Conservation (phyloP, 2,888 invertebrate genomes). For the Chrysolina americana region DNA sequence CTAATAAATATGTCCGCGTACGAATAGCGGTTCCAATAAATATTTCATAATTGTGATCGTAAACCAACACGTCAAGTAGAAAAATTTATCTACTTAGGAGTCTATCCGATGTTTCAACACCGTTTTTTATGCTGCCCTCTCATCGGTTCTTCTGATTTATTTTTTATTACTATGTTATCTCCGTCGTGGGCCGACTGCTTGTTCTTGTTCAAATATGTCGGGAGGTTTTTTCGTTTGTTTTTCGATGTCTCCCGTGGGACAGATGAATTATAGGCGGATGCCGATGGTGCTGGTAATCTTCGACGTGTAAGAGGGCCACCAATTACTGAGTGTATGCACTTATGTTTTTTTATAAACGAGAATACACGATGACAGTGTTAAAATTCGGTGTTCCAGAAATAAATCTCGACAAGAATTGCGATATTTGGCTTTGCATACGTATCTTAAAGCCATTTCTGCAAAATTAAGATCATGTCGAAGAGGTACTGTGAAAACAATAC, state of each 20-base stretch:
- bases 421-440: too few relatives aligned
- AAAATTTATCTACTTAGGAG: constrained; percentile 59
- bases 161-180: constrained; percentile 44
- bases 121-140: constrained; percentile 49
- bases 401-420: too few relatives aligned
- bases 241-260: not conserved
- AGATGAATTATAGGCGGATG: constrained; percentile 18
- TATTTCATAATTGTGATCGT: constrained; percentile 67
- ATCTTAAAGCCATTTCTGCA: too few relatives aligned
- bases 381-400: too few relatives aligned
- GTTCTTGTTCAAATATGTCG: constrained; percentile 37
- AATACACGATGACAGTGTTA: too few relatives aligned
- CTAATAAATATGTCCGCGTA: constrained; percentile 69
- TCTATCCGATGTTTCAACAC: constrained; percentile 56
- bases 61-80: constrained; percentile 61
- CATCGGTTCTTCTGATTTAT: constrained; percentile 47
- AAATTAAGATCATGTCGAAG: too few relatives aligned
- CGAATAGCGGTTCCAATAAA: constrained; percentile 67
- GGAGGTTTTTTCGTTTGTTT: constrained; percentile 28
- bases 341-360: too few relatives aligned
- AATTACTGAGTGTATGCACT: not conserved
- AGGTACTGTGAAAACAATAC: too few relatives aligned
- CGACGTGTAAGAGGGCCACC: not conserved
- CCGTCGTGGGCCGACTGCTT: constrained; percentile 33
- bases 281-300: not conserved